Conservation (phyloP, 2,888 invertebrate species). For the Lasioglossum leucozonium region DNA sequence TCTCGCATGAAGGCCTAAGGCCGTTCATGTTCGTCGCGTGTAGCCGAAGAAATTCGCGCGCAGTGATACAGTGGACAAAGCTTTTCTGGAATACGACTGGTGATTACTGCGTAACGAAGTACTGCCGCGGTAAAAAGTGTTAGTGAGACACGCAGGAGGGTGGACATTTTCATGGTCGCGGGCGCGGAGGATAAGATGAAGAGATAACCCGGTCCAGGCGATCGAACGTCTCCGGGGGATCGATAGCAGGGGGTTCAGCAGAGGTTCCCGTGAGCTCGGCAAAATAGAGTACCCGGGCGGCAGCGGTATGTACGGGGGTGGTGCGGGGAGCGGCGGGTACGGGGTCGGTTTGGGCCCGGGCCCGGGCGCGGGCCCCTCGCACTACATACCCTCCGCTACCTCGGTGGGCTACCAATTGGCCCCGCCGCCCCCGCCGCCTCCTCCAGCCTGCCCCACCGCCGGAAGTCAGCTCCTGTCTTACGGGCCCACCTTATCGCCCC, state of each 20-base stretch:
- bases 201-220: slow-evolving; percentile 5
- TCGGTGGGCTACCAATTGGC: slow-evolving; percentile 80
- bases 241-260: slow-evolving; percentile 10
- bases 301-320: slow-evolving; percentile 82
- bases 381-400: slow-evolving; percentile 78
- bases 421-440: slow-evolving; percentile 74
- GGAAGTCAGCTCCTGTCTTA: slow-evolving; percentile 81
- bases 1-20: background rate
- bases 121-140: background rate
- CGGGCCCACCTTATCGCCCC: slow-evolving; percentile 78
- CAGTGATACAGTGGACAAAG: background rate
- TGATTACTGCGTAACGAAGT: background rate
- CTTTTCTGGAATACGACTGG: background rate
- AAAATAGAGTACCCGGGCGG: slow-evolving; percentile 82
- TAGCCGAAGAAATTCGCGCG: background rate
- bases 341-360: slow-evolving; percentile 81
- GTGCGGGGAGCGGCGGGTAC: slow-evolving; percentile 80
- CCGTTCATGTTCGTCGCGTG: background rate
- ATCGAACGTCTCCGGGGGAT: slow-evolving; percentile 11
- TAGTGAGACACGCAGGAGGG: background rate
- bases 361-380: slow-evolving; percentile 79
- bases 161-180: background rate
- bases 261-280: slow-evolving; percentile 58
- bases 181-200: slow-evolving; percentile 20
- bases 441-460: slow-evolving; percentile 69